Evolutionary conservation across 1,140 invertebrate species (phyloP).

Genomic region (Lanistes nyassanus): DNA sequence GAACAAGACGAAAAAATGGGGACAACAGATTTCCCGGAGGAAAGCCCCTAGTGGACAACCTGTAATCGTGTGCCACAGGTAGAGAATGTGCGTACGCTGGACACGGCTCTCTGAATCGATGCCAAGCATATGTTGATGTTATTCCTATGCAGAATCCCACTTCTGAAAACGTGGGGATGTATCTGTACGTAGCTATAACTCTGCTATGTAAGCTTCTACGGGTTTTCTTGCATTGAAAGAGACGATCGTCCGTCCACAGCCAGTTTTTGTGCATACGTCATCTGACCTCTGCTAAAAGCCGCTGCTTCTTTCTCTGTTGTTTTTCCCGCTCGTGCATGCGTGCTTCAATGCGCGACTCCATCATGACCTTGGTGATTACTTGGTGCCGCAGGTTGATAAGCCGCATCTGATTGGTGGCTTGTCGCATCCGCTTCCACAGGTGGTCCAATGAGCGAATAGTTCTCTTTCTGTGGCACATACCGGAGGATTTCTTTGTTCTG

Average conservation of each 20-base stretch:
- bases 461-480: slow-evolving; percentile 10
- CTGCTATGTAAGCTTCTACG: too few relatives aligned
- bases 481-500: slow-evolving; percentile 4
- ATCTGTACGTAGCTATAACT: too few relatives aligned
- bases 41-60: too few relatives aligned
- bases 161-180: too few relatives aligned
- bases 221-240: too few relatives aligned
- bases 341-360: slow-evolving; percentile 14
- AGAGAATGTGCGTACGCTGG: too few relatives aligned
- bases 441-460: slow-evolving; percentile 19
- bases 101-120: too few relatives aligned
- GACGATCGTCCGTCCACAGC: background rate
- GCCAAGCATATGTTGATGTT: too few relatives aligned
- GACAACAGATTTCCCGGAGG: too few relatives aligned
- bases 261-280: background rate
- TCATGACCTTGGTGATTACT: slow-evolving; percentile 24
- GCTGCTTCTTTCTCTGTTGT: slow-evolving; percentile 13
- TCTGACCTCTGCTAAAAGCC: background rate
- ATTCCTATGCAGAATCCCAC: too few relatives aligned
- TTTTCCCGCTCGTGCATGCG: slow-evolving; percentile 9
- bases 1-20: too few relatives aligned
- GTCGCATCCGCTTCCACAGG: slow-evolving; percentile 22
- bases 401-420: slow-evolving; percentile 27
- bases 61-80: too few relatives aligned
- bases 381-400: slow-evolving; percentile 23